Conservation (phyloP, 2,888 invertebrate species). For the Pteria penguin region DNA sequence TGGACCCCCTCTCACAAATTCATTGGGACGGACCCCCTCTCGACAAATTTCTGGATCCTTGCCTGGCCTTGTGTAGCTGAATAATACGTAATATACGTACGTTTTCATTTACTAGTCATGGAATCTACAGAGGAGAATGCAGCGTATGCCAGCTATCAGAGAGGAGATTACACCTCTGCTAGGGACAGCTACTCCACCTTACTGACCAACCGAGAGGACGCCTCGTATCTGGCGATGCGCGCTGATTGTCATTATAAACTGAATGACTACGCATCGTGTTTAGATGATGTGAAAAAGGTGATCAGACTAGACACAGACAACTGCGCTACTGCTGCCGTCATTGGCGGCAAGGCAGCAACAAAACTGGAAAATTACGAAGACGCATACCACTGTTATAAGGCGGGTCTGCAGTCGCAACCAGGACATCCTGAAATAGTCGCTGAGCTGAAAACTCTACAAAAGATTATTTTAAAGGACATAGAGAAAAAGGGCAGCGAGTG, state of each 20-base stretch:
- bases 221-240: slow-evolving; percentile 22
- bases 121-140: background rate
- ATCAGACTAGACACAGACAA: slow-evolving; percentile 48
- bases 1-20: too few relatives aligned
- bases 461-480: slow-evolving; percentile 59
- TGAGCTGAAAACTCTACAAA: slow-evolving; percentile 62
- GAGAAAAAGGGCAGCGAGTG: slow-evolving; percentile 41
- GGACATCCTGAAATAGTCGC: slow-evolving; percentile 56
- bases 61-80: too few relatives aligned
- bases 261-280: slow-evolving; percentile 45
- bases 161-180: slow-evolving; percentile 2
- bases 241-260: slow-evolving; percentile 43
- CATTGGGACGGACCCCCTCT: too few relatives aligned
- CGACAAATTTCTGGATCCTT: too few relatives aligned
- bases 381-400: slow-evolving; percentile 63
- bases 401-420: slow-evolving; percentile 63
- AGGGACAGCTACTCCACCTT: slow-evolving; percentile 19
- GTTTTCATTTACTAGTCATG: too few relatives aligned
- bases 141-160: background rate
- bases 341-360: slow-evolving; percentile 58
- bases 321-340: slow-evolving; percentile 42
- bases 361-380: slow-evolving; percentile 61
- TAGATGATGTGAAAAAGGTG: slow-evolving; percentile 55
- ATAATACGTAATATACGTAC: too few relatives aligned
- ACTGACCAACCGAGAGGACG: slow-evolving; percentile 6